Percentiles rank a stretch among this genome's conserved stretches.
Evolutionary conservation across 2,797 vertebrate species (phyloP).

Genomic region (Squalus acanthias): DNA sequence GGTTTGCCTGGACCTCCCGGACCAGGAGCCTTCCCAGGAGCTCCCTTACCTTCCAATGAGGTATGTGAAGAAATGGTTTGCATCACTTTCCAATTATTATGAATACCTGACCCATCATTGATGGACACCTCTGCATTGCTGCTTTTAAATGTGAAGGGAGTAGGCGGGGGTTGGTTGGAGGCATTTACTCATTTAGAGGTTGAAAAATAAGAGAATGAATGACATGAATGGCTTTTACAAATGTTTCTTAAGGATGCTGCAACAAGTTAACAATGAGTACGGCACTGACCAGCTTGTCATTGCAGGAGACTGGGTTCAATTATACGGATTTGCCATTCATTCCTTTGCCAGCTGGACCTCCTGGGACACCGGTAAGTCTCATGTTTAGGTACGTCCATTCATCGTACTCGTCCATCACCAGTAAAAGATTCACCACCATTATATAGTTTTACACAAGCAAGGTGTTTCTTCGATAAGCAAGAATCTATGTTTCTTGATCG

Average conservation of each 20-base stretch:
- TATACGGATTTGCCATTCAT: slow-evolving; percentile 17
- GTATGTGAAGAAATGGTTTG: slow-evolving; percentile 47
- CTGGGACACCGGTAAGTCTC: background rate
- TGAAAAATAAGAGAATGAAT: background rate
- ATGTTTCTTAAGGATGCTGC: background rate
- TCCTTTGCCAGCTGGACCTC: background rate
- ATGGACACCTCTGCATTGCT: background rate
- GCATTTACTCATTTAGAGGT: background rate
- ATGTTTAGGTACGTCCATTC: background rate
- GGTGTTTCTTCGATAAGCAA: background rate
- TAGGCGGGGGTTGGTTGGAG: background rate
- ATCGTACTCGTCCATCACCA: background rate
- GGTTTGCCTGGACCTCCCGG: slow-evolving; percentile 62
- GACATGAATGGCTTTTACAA: background rate
- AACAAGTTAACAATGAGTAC: background rate
- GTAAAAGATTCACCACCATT: background rate
- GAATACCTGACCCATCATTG: background rate
- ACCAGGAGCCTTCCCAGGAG: slow-evolving; percentile 42
- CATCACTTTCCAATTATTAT: background rate
- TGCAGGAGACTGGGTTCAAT: slow-evolving; percentile 16
- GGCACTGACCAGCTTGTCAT: background rate
- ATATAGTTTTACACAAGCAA: background rate
- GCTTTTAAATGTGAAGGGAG: background rate
- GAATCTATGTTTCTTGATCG: background rate
- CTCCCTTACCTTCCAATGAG: slow-evolving; percentile 53